Evolutionary conservation across 2,113 vertebrate genomes (phyloP).

Genomic region (Lipophrys pholis): DNA sequence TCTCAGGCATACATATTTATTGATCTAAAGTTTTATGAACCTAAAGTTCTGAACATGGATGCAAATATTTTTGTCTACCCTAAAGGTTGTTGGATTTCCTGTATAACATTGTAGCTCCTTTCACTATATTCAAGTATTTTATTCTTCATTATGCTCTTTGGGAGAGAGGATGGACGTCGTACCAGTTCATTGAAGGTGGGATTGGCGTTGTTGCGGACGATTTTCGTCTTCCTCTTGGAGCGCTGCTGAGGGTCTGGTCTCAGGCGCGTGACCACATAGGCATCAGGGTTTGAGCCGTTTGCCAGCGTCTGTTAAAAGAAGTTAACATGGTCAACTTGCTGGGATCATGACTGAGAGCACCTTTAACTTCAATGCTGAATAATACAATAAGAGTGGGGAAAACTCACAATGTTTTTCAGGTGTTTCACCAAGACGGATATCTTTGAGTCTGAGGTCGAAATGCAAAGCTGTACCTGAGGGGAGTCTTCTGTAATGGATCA

Average conservation of each 20-base stretch:
- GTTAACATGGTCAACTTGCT: too few relatives aligned
- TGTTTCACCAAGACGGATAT: slow-evolving; percentile 90
- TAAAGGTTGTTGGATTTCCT: too few relatives aligned
- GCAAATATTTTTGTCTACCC: too few relatives aligned
- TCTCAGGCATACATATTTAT: too few relatives aligned
- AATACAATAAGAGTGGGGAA: neutral
- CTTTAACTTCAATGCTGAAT: neutral
- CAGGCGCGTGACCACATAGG: slow-evolving; percentile 87
- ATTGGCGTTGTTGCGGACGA: slow-evolving; percentile 85
- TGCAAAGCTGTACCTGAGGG: slow-evolving; percentile 85
- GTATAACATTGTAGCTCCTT: too few relatives aligned
- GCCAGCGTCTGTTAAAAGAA: slow-evolving; percentile 78
- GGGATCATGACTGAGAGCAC: neutral
- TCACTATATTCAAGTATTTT: too few relatives aligned
- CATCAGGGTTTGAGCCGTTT: slow-evolving; percentile 87
- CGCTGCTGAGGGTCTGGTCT: slow-evolving; percentile 81
- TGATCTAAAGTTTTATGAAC: too few relatives aligned
- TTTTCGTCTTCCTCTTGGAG: slow-evolving; percentile 87
- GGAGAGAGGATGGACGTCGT: slow-evolving; percentile 6
- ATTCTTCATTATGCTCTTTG: too few relatives aligned
- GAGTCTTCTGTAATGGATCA: slow-evolving; percentile 52
- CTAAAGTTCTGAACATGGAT: too few relatives aligned
- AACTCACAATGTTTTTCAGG: slow-evolving; percentile 90
- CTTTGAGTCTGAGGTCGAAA: slow-evolving; percentile 76
- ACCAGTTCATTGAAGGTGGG: slow-evolving; percentile 93